Percentiles rank a stretch among this genome's conserved stretches.
Evolutionary conservation across 1,140 invertebrate genomes (phyloP).

Genomic region (Hyles euphorbiae): DNA sequence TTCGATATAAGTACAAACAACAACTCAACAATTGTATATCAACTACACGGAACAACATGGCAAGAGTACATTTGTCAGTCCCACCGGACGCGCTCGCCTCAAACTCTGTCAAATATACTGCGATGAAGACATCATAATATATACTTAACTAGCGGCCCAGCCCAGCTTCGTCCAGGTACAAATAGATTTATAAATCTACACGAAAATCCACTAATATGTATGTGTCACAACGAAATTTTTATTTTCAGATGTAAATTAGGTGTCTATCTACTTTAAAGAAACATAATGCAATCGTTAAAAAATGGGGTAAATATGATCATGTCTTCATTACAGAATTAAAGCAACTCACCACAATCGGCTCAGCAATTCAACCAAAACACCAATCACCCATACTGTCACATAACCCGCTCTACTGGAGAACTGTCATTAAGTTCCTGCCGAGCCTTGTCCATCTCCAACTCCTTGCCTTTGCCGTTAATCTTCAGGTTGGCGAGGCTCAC

Average conservation of each 20-base stretch:
- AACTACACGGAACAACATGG: conserved; percentile 33
- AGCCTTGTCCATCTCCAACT: conserved; percentile 12
- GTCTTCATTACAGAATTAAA: too few species aligned
- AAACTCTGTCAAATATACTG: not conserved
- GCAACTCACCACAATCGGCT: not conserved
- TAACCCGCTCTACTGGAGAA: conserved; percentile 36
- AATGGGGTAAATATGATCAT: too few species aligned
- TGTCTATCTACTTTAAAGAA: too few species aligned
- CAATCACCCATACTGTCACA: conserved; percentile 17
- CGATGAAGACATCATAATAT: too few species aligned
- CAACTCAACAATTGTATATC: conserved; percentile 49
- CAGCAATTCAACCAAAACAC: too few species aligned
- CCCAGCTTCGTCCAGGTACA: too few species aligned
- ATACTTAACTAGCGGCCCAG: too few species aligned
- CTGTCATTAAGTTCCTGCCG: conserved; percentile 20
- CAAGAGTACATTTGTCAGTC: conserved; percentile 30
- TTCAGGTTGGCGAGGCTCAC: conserved; percentile 68
- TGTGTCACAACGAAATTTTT: too few species aligned
- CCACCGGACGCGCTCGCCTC: not conserved
- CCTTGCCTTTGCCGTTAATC: conserved; percentile 44
- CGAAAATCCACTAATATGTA: too few species aligned
- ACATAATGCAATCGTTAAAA: too few species aligned
- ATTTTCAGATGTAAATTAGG: too few species aligned
- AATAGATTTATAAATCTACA: too few species aligned
- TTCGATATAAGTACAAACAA: conserved; percentile 18